Percentiles rank a stretch among this genome's conserved stretches.
phyloP scores from a whole-genome alignment of 2,113 vertebrate genomes.

The Sebastes fasciatus region DNA sequence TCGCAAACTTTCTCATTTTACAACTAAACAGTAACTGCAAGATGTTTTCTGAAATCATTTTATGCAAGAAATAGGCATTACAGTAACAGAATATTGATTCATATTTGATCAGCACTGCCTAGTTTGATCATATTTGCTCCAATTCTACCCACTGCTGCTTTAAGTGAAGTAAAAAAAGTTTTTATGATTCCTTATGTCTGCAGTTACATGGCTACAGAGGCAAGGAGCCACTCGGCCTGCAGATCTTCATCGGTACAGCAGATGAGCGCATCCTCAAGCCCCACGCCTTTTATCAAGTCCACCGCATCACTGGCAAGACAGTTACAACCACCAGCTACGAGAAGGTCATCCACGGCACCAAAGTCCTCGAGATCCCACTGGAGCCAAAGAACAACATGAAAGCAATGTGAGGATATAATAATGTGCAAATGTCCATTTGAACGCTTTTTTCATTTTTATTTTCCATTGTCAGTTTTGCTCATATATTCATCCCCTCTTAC shows the following conservation, averaged over 20 bases:
- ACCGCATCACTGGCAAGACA: slow-evolving; percentile 97
- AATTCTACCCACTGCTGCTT: too few relatives aligned
- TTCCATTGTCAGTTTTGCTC: background rate
- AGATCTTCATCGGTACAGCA: slow-evolving; percentile 98
- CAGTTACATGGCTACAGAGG: slow-evolving; percentile 97
- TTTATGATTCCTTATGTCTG: background rate
- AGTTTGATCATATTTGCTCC: too few relatives aligned
- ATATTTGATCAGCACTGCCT: too few relatives aligned
- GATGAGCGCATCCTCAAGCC: slow-evolving; percentile 97
- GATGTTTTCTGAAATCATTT: too few relatives aligned
- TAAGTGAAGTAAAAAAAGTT: background rate
- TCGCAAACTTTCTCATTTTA: too few relatives aligned
- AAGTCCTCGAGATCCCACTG: slow-evolving; percentile 95
- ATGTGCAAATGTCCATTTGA: background rate
- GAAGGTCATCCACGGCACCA: slow-evolving; percentile 94
- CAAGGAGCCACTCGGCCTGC: slow-evolving; percentile 94
- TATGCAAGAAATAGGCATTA: too few relatives aligned
- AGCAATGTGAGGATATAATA: slow-evolving; percentile 89
- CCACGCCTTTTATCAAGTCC: slow-evolving; percentile 98
- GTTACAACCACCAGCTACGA: slow-evolving; percentile 98
- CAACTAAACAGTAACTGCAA: too few relatives aligned
- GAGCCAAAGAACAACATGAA: slow-evolving; percentile 99
- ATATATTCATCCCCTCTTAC: background rate
- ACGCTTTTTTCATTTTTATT: background rate
- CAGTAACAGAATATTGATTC: too few relatives aligned